Evolutionary conservation across 2,888 invertebrate species (phyloP), one percentile per base, ranked within the genome.

Genomic region (Orthosia cruda): DNA sequence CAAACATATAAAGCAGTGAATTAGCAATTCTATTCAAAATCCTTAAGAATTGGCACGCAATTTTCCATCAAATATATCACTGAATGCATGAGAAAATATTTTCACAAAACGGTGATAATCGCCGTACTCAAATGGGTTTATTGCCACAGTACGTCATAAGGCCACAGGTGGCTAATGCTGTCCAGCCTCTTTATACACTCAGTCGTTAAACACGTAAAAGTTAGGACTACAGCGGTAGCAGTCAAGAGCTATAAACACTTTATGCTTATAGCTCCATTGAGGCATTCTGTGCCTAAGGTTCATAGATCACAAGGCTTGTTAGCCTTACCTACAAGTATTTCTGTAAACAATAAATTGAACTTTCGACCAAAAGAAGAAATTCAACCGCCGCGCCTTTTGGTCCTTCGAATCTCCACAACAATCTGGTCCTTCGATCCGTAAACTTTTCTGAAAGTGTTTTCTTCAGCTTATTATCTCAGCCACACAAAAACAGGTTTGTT

Each of bases 401-500:
- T 40, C 47, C 59, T 55, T 67, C n/a, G 3, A 26, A 78, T 54
- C n/a, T 26, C 18, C 3, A 16, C 50, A 80, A 58, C 59, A 67
- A 73, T 67, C 55, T 81, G 76, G 81, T 70, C 69, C 69, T 66
- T 12, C 61, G 47, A 65, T 20, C 26, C 63, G 52, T 15, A 66
- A 75, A 57, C 59, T 70, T 70, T 69, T 26, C 45, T 63, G 49
- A 70, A 71, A 81, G 26, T n/a, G 40, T 75, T 75, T 75, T 63
- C 49, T 75, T 75, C 52, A 65, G 59, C 55, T 58, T 64, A 63
- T 67, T 75, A 55, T 64, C 16, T 13, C 57, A 58, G 11, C 13
- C 54, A 50, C 54, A 50, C 40, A 72, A 81, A 88, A 78, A 80
- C 61, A 80, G 45, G 61, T 74, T 74, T 71, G 32, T 77, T 67